Base-by-base conservation (phyloP, 2,888 invertebrate species). In the Lumbricus terrestris region DNA sequence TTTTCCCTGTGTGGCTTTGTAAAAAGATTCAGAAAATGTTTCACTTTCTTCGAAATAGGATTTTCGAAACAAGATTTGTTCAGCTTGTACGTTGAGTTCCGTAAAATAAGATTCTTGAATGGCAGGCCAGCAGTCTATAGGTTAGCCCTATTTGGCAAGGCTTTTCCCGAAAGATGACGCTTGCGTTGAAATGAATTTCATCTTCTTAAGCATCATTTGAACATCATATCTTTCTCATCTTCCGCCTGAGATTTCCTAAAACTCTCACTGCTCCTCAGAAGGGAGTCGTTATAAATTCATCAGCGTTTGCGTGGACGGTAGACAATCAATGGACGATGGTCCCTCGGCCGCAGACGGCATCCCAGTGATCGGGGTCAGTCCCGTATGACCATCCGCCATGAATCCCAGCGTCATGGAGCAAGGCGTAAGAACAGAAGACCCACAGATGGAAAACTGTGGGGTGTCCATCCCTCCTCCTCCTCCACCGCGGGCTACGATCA, bases 321-420 rank as follows among this genome's bases (percentile, higher is more conserved):
- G 11, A 37, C 85, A 85, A 0, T 85, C 85, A 29, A 37, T 33
- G 6, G 85, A 23, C 37, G 37, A 85, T 35, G 85, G 85, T 6
- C 29, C 85, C 37, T 85, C 85, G 6, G 88, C 42, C 29, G 47
- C 40, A 0, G 88, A 88, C 33, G 88, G 88, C 33, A 40, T 29
- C 6, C 91, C 91, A 11, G 92, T 92, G 69, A 92, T 69, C 0
- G 98, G 98, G 16, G 98, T 98, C 89, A 98, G 96, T 0, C 98
- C 98, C 4, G 98, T 98, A 93, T 98, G 98, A 89, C 98, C 98
- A 93, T 97, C 98, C 97, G 98, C 98, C 91, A 98, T 96, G 93
- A 97, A 97, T 94, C 98, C 98, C 88, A 94, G 91, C 38, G 93
- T 91, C 23, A 91, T 54, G 29, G 90, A 82, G 37, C 85, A 85